Conservation (phyloP, 2,888 invertebrate genomes). For the Brachyptera putata region DNA sequence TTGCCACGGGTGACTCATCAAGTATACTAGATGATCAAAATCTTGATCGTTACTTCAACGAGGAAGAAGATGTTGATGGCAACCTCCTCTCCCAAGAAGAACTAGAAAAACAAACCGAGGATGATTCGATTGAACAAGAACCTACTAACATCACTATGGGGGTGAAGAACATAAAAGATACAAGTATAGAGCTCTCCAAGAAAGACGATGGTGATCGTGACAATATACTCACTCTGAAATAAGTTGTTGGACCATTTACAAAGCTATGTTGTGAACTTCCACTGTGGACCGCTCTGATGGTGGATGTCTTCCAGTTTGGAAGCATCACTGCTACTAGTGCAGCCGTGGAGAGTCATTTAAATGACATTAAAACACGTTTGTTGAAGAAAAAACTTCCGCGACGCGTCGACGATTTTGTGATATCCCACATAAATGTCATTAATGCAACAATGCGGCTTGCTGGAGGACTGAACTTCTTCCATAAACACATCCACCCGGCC, state of each 20-base stretch:
- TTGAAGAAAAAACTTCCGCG: background rate
- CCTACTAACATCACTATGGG: background rate
- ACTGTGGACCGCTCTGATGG: slow-evolving; percentile 6
- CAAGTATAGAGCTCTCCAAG: background rate
- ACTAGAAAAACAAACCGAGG: background rate
- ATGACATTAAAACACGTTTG: background rate
- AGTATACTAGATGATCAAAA: background rate
- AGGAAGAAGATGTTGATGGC: background rate
- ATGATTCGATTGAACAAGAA: too few species aligned
- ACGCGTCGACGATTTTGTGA: background rate
- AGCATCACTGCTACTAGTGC: slow-evolving; percentile 9
- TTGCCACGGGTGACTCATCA: background rate
- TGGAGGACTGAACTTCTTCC: too few species aligned
- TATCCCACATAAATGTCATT: background rate
- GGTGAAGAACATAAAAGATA: background rate
- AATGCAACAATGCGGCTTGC: slow-evolving; percentile 3
- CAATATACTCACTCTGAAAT: background rate
- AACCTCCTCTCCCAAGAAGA: background rate
- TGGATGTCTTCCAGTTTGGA: background rate
- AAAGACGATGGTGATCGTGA: slow-evolving; percentile 1
- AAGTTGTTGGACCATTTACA: background rate
- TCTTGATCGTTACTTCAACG: too few species aligned
- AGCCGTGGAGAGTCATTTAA: slow-evolving; percentile 6
- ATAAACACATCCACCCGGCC: too few species aligned
- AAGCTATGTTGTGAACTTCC: slow-evolving; percentile 3